Conservation (phyloP, 1,140 invertebrate species). For the Leptonema lineaticorne region DNA sequence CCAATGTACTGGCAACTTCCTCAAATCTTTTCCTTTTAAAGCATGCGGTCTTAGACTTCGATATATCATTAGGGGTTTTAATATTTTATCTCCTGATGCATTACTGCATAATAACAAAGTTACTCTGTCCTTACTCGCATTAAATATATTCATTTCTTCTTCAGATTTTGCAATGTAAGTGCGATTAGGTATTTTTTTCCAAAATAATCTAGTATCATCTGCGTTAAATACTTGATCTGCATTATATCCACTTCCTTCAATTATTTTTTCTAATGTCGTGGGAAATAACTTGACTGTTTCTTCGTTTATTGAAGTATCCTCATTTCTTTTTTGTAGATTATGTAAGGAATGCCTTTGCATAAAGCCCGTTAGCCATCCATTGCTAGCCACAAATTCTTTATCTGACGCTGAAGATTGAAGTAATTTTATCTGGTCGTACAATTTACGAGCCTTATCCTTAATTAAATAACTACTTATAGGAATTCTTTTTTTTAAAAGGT, state of each 20-base stretch:
- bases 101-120: conserved; percentile 19
- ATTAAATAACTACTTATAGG: conserved; percentile 29
- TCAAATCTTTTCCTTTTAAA: conserved; percentile 46
- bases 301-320: conserved; percentile 44
- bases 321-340: conserved; percentile 44
- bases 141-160: conserved; percentile 36
- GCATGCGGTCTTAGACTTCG: conserved; percentile 44
- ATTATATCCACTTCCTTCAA: conserved; percentile 38
- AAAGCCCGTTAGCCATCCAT: conserved; percentile 48
- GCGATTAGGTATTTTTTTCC: conserved; percentile 46
- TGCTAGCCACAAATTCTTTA: conserved; percentile 44
- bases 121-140: background rate
- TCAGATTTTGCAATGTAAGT: conserved; percentile 44
- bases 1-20: conserved; percentile 48
- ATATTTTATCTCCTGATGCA: conserved; percentile 11
- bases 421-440: conserved; percentile 25
- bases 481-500: conserved; percentile 13
- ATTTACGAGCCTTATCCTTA: conserved; percentile 20
- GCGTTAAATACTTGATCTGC: conserved; percentile 49
- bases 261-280: conserved; percentile 41
- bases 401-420: background rate
- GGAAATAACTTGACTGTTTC: conserved; percentile 38
- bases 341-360: conserved; percentile 46
- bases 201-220: conserved; percentile 50
- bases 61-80: conserved; percentile 45